Percentiles rank a stretch among this genome's conserved stretches.
Evolutionary conservation across 2,797 vertebrate species (phyloP).

Genomic region (Xenentodon cancila): DNA sequence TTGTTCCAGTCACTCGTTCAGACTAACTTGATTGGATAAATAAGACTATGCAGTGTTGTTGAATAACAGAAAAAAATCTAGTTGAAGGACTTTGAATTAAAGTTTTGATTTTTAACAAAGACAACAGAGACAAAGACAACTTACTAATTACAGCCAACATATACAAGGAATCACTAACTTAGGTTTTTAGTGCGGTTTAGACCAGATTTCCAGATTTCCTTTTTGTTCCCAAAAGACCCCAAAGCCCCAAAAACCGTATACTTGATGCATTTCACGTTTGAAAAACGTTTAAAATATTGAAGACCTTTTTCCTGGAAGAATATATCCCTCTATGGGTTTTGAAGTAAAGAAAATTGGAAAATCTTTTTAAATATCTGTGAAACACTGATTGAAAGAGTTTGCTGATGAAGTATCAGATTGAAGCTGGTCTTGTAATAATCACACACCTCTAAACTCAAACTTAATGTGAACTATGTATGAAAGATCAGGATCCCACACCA

Average conservation of each 20-base stretch:
- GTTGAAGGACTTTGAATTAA: neutral
- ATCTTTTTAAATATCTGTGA: no score
- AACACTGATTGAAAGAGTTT: neutral
- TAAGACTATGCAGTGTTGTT: neutral
- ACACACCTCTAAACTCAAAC: no score
- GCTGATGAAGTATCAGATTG: slow-evolving; percentile 14
- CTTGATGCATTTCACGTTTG: neutral
- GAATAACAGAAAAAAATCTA: neutral
- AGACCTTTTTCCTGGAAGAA: neutral
- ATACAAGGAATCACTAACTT: neutral
- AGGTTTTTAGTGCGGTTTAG: neutral
- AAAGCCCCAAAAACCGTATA: no score
- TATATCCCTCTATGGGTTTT: no score
- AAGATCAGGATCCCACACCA: neutral
- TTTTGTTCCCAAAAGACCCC: no score
- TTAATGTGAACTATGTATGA: no score
- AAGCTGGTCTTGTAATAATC: neutral
- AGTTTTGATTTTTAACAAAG: neutral
- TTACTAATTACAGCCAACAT: neutral
- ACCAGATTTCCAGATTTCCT: no score
- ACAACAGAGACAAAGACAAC: no score
- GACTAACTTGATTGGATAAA: neutral
- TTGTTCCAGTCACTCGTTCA: neutral
- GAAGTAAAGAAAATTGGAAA: no score
- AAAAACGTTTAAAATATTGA: neutral